These are phyloP conservation scores for Morelia viridis DNA, from an alignment of 2,797 vertebrate genomes.

Conservation along the genomic window DNA sequence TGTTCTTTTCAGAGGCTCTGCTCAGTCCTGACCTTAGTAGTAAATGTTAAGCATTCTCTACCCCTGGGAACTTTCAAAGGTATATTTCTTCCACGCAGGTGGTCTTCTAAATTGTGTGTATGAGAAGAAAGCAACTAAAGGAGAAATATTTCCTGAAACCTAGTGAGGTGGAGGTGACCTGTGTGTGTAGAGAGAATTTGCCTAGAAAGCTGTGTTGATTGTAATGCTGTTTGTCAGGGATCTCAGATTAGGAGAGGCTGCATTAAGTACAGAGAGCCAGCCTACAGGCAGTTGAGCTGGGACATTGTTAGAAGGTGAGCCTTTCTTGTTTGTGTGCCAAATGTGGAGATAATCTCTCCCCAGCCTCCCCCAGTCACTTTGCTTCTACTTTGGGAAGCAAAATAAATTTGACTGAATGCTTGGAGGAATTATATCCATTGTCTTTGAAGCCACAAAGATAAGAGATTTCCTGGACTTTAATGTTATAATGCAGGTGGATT, in stretches of 20 bases:
- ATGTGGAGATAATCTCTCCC: neutral
- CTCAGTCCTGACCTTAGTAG: neutral
- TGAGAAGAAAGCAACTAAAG: neutral
- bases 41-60: neutral
- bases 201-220: slow-evolving; percentile 37
- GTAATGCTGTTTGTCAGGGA: slow-evolving; percentile 73
- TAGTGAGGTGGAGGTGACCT: neutral
- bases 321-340: neutral
- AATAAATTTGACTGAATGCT: neutral
- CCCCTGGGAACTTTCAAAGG: neutral
- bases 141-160: neutral
- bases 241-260: slow-evolving; percentile 58
- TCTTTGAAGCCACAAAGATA: neutral
- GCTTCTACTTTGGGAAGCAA: neutral
- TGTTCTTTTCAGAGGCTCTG: neutral
- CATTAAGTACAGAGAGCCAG: slow-evolving; percentile 46
- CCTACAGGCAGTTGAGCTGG: slow-evolving; percentile 3
- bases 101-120: neutral
- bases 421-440: neutral
- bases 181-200: neutral
- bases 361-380: neutral
- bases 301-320: slow-evolving; percentile 6
- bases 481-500: neutral
- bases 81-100: neutral
- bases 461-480: slow-evolving; percentile 7